phyloP scores from a whole-genome alignment of 2,888 invertebrate species.

The Chrysolina americana region DNA sequence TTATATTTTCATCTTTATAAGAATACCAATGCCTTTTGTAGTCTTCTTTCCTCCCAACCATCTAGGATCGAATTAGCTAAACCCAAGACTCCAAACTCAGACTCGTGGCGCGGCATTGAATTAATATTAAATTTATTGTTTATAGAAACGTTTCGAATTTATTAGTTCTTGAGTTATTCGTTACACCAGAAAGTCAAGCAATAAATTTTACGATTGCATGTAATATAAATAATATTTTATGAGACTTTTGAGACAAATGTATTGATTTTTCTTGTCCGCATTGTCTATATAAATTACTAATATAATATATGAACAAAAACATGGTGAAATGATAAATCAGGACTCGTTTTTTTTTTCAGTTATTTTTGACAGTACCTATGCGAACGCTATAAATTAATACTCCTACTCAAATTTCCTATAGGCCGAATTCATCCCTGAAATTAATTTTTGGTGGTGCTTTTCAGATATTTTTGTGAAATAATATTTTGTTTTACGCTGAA shows the following conservation, averaged over 20 bases:
- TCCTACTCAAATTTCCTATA: neutral
- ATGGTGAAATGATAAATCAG: neutral
- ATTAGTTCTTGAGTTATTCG: slow-evolving; percentile 35
- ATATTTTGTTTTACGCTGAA: neutral
- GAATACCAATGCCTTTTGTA: no score
- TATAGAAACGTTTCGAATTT: slow-evolving; percentile 33
- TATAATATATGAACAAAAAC: neutral
- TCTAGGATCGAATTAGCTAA: no score
- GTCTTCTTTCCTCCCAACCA: neutral
- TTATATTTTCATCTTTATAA: no score
- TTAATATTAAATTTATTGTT: slow-evolving; percentile 41
- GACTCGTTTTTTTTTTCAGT: neutral
- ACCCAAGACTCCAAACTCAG: neutral
- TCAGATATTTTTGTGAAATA: neutral
- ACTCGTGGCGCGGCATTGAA: neutral
- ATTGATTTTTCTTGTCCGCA: slow-evolving; percentile 11
- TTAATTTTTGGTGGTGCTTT: no score
- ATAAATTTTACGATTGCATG: slow-evolving; percentile 36
- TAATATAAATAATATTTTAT: slow-evolving; percentile 34
- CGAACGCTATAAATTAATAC: neutral
- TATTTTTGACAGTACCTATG: neutral
- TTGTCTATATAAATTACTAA: slow-evolving; percentile 18
- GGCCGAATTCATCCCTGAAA: neutral
- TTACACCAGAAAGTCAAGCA: slow-evolving; percentile 28
- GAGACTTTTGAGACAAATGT: slow-evolving; percentile 22